These are phyloP conservation scores for Danaus chrysippus DNA, from an alignment of 2,888 invertebrate species.

Conservation along the genomic window DNA sequence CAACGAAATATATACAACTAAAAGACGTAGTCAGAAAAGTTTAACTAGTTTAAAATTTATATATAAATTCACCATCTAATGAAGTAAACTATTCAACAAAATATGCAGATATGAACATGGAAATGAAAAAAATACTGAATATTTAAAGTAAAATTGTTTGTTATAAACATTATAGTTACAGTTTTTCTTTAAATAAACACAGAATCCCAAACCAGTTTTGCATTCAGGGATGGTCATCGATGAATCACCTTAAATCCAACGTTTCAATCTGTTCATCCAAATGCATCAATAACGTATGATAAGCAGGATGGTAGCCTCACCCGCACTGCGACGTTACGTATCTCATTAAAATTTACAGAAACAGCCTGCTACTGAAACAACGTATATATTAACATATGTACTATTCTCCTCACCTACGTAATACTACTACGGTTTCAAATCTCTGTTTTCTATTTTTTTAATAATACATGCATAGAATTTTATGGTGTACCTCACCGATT, in stretches of 20 bases:
- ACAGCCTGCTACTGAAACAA: conserved; percentile 53
- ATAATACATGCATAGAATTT: not conserved
- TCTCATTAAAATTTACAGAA: conserved; percentile 64
- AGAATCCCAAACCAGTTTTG: no score
- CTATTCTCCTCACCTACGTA: conserved; percentile 38
- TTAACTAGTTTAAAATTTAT: no score
- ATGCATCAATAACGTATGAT: conserved; percentile 18
- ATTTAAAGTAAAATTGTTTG: no score
- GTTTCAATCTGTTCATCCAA: conserved; percentile 24
- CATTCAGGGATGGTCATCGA: no score
- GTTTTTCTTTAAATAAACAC: no score
- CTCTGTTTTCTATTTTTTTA: not conserved
- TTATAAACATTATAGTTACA: no score
- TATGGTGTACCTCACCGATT: not conserved
- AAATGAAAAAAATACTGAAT: no score
- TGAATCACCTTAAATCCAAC: conserved; percentile 10
- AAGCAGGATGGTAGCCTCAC: conserved; percentile 35
- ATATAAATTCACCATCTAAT: no score
- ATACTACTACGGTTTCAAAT: conserved; percentile 23
- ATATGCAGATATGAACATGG: no score
- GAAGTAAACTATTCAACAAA: no score
- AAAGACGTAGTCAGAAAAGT: no score
- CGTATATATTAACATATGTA: conserved; percentile 53
- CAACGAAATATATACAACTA: no score
- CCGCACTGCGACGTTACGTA: conserved; percentile 57